Percentiles rank a stretch among this genome's conserved stretches.
These are phyloP conservation scores for Loris lydekkerianus DNA, from an alignment of 2,797 vertebrate genomes.

Conservation along the genomic window DNA sequence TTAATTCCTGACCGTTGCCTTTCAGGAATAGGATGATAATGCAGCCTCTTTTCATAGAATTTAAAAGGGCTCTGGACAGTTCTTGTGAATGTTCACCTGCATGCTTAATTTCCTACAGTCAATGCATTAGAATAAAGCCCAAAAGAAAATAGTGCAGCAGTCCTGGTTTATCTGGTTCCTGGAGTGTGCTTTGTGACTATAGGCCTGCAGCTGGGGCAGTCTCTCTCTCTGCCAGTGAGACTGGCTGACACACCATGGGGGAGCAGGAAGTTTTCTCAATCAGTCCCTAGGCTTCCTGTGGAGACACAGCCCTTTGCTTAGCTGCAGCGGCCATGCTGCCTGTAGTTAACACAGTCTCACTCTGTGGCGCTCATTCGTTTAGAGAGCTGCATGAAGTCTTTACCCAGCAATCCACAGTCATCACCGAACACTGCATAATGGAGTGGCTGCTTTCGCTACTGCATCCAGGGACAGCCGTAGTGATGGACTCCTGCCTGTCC, in stretches of 20 bases:
- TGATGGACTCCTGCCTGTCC: background rate
- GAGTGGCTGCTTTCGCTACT: background rate
- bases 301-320: background rate
- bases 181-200: constrained; percentile 71
- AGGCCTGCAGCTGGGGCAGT: background rate
- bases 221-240: constrained; percentile 8
- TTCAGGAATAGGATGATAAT: constrained; percentile 82
- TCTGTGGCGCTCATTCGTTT: constrained; percentile 56
- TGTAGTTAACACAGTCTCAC: constrained; percentile 6
- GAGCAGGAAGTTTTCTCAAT: constrained; percentile 37
- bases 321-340: background rate
- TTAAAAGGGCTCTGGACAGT: constrained; percentile 83
- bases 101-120: constrained; percentile 84
- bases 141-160: constrained; percentile 72
- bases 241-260: background rate
- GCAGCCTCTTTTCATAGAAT: constrained; percentile 78
- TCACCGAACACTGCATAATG: background rate
- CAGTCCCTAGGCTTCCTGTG: background rate
- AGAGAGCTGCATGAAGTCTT: constrained; percentile 40
- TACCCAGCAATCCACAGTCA: background rate
- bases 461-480: background rate
- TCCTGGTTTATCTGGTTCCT: constrained; percentile 71
- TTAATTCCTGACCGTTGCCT: constrained; percentile 85
- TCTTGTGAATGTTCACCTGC: constrained; percentile 81
- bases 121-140: constrained; percentile 65